These are phyloP conservation scores for Ostrea edulis DNA, from an alignment of 1,140 invertebrate species.

Conservation along the genomic window DNA sequence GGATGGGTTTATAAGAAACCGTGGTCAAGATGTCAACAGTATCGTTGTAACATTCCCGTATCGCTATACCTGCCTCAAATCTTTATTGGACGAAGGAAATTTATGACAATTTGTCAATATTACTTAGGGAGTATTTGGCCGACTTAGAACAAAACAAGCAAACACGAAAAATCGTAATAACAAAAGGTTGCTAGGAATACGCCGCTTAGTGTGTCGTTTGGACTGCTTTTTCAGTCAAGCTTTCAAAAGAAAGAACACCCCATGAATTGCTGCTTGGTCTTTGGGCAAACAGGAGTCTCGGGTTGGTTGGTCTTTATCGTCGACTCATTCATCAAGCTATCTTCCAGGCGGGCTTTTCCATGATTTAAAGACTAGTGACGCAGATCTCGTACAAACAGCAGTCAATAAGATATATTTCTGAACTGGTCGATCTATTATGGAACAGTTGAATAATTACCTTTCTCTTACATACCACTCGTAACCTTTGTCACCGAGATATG, in stretches of 20 bases:
- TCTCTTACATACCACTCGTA: constrained; percentile 31
- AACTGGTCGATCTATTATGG: constrained; percentile 18
- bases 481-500: constrained; percentile 15
- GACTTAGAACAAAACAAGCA: constrained; percentile 39
- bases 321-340: constrained; percentile 28
- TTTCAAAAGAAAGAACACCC: constrained; percentile 17
- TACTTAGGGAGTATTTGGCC: constrained; percentile 21
- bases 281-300: constrained; percentile 1
- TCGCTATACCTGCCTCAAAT: constrained; percentile 20
- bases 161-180: constrained; percentile 28
- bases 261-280: constrained; percentile 3
- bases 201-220: background rate
- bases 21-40: background rate
- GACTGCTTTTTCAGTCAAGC: constrained; percentile 27
- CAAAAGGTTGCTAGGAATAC: constrained; percentile 45
- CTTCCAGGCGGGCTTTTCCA: constrained; percentile 33
- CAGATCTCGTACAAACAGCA: constrained; percentile 7
- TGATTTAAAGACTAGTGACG: constrained; percentile 30
- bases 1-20: constrained; percentile 1
- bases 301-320: constrained; percentile 33
- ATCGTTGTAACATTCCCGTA: constrained; percentile 29
- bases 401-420: constrained; percentile 35
- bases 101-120: constrained; percentile 48
- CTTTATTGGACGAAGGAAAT: constrained; percentile 40
- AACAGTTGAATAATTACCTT: constrained; percentile 32